Conservation (phyloP, 2,113 vertebrate species). For the Grallaria varia region DNA sequence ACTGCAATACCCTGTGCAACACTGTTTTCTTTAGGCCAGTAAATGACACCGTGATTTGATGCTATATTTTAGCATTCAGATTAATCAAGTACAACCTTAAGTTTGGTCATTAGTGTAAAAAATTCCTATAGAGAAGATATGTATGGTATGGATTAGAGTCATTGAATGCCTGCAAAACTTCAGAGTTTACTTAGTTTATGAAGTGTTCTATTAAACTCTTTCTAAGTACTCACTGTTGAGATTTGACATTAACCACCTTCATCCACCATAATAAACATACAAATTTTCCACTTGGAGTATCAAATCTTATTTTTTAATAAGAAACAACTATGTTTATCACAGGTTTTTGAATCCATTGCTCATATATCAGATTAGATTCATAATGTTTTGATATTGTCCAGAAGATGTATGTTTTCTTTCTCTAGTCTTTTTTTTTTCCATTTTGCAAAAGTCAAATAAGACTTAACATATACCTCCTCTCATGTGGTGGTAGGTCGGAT, state of each 20-base stretch:
- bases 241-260: constrained; percentile 68
- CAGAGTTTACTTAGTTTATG: constrained; percentile 33
- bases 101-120: background rate
- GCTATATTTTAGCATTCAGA: background rate
- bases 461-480: constrained; percentile 88
- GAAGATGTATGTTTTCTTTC: constrained; percentile 82
- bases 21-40: background rate
- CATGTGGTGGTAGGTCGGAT: constrained; percentile 74
- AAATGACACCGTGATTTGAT: background rate
- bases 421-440: constrained; percentile 27
- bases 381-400: constrained; percentile 87
- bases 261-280: constrained; percentile 66
- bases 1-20: background rate
- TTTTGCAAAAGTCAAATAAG: constrained; percentile 77
- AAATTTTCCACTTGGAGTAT: constrained; percentile 56
- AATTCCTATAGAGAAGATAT: background rate
- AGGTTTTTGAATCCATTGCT: constrained; percentile 75
- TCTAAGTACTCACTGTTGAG: constrained; percentile 46
- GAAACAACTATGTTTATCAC: constrained; percentile 77
- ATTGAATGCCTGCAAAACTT: constrained; percentile 10
- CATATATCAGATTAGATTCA: constrained; percentile 71
- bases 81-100: background rate
- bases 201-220: constrained; percentile 47
- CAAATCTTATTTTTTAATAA: constrained; percentile 70
- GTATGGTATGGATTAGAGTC: background rate